Evolutionary conservation across 2,113 vertebrate species (phyloP), one percentile per base, ranked within the genome.

Genomic region (Ailurus styani): DNA sequence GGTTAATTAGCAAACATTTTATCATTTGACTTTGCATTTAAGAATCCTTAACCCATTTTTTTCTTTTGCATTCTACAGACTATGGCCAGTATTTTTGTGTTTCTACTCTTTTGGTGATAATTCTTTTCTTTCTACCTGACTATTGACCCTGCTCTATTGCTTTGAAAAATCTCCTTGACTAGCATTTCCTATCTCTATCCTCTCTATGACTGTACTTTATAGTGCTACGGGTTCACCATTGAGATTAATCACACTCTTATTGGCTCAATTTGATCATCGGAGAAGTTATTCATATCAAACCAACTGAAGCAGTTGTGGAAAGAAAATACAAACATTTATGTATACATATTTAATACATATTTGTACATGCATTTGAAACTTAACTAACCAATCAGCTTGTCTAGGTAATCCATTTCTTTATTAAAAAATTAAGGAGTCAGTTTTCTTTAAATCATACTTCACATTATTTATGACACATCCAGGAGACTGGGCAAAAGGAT

Each of bases 1-100:
- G 64, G n/a, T 96, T 97, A 98, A 96, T 96, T 93, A 94, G 90
- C 70, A 93, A 96, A 83, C 13, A 95, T 94, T 97, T 97, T 83
- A 78, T 97, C 88, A 96, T 93, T 95, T 91, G 86, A 66, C 68
- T 97, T 96, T 97, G 70, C 55, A 66, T 77, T 96, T 91, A 93
- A 89, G 50, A 95, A 90, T 93, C 55, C 12, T 90, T 90, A 94
- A 96, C 13, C 62, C 45, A 82, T 87, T 57, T 90, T 57, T 52
- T 60, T 77, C 40, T 81, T 92, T 55, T 81, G 64, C 2, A 37
- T 95, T 95, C 83, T 79, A 91, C 40, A 73, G 17, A 72, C 2
- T 78, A n/a, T 27, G 14, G 54, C 34, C 47, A 83, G 29, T 81
- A 72, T 60, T 60, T 89, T 47, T 34, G 25, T 31, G 2, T n/a